Evolutionary conservation across 2,113 vertebrate species (phyloP).

Genomic region (Balaeniceps rex): DNA sequence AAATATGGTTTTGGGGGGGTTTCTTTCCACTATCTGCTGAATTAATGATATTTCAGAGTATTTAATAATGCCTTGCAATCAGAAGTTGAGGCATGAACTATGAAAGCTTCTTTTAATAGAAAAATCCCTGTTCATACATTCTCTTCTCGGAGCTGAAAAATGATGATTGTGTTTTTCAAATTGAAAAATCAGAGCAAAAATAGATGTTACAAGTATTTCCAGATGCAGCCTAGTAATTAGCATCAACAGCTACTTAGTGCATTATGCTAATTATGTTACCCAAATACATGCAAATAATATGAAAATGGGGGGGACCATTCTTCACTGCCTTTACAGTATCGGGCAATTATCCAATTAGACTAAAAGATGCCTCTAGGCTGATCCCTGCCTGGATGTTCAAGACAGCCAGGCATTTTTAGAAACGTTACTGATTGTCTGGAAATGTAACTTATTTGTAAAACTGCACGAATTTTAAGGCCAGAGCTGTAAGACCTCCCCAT

Average conservation of each 20-base stretch:
- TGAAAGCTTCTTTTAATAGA: background rate
- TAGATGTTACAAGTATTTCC: background rate
- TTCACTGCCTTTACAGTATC: background rate
- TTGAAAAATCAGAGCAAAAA: background rate
- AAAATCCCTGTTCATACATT: background rate
- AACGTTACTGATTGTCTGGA: background rate
- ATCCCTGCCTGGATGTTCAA: background rate
- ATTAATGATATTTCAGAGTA: background rate
- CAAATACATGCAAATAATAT: background rate
- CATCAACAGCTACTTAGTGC: background rate
- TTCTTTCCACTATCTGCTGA: background rate
- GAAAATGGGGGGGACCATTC: background rate
- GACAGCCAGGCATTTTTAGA: background rate
- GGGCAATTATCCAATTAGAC: background rate
- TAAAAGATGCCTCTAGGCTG: background rate
- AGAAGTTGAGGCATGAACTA: background rate
- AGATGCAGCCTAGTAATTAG: conserved; percentile 15
- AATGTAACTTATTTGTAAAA: background rate
- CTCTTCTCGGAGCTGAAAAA: background rate
- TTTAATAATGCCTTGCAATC: background rate
- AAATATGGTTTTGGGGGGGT: background rate
- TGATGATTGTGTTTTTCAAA: background rate
- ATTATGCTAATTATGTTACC: background rate
- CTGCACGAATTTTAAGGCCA: background rate
- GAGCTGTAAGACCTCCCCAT: background rate